These are phyloP conservation scores for Podilymbus podiceps DNA, from an alignment of 2,113 vertebrate genomes.

Conservation along the genomic window DNA sequence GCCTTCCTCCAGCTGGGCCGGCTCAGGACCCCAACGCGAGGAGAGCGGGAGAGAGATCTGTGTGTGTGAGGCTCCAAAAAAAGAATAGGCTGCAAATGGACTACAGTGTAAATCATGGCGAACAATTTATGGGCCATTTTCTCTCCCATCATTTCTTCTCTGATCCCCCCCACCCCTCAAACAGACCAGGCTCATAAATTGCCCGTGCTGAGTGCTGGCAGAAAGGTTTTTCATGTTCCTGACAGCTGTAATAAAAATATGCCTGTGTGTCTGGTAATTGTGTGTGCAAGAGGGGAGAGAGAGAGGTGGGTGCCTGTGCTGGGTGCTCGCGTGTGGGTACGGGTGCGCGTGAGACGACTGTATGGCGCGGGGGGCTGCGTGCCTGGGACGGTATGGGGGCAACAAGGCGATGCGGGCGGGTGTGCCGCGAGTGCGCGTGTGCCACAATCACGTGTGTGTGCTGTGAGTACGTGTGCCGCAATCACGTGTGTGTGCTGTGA, in stretches of 20 bases:
- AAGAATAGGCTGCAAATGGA: slow-evolving; percentile 39
- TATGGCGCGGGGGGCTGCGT: rapidly evolving
- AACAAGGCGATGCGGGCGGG: too few relatives aligned
- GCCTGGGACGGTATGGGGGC: rapidly evolving
- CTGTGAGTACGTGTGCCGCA: not conserved
- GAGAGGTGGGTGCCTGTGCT: not conserved
- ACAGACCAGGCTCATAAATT: slow-evolving; percentile 57
- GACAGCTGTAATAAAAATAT: slow-evolving; percentile 62
- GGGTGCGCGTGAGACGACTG: rapidly evolving
- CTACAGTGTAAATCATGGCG: slow-evolving; percentile 53
- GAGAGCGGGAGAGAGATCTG: slow-evolving; percentile 28
- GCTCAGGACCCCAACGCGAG: slow-evolving; percentile 82
- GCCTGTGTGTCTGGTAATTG: not conserved
- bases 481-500: not conserved
- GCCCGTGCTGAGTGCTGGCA: slow-evolving; percentile 53
- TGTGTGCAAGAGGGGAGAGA: not conserved
- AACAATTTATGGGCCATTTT: slow-evolving; percentile 60
- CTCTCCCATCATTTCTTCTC: slow-evolving; percentile 50
- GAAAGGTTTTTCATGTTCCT: slow-evolving; percentile 54
- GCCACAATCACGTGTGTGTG: not conserved
- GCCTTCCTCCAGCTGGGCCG: slow-evolving; percentile 96
- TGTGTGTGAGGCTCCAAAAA: not conserved
- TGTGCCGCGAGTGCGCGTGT: rapidly evolving
- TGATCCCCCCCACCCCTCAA: slow-evolving; percentile 1
- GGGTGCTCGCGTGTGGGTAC: not conserved